phyloP scores from a whole-genome alignment of 1,140 invertebrate genomes.

The Scaptodrosophila lebanonensis region DNA sequence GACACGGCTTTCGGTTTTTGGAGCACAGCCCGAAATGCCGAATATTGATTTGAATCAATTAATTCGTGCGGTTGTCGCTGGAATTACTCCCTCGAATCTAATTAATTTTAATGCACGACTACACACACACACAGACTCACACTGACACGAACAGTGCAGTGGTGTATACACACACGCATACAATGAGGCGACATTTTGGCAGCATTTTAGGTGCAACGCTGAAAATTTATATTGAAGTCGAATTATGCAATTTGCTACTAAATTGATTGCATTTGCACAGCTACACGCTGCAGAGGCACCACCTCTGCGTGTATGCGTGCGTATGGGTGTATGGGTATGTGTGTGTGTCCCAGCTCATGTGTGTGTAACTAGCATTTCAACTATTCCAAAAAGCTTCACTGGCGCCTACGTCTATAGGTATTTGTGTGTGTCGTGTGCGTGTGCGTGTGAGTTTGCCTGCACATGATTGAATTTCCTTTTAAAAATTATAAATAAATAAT shows the following conservation, averaged over 20 bases:
- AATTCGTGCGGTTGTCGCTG: conserved; percentile 76
- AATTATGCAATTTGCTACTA: conserved; percentile 75
- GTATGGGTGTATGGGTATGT: too few species aligned
- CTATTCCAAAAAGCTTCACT: too few species aligned
- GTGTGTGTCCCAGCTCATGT: too few species aligned
- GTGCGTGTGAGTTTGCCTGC: too few species aligned
- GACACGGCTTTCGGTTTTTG: conserved; percentile 37
- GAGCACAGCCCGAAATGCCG: conserved; percentile 59
- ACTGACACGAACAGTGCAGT: conserved; percentile 5
- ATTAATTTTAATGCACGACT: conserved; percentile 77
- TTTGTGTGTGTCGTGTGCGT: too few species aligned
- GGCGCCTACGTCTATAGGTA: too few species aligned
- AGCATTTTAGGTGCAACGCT: conserved; percentile 64
- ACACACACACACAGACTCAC: conserved; percentile 41
- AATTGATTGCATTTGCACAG: conserved; percentile 74
- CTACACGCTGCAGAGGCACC: too few species aligned
- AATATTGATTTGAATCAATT: conserved; percentile 78
- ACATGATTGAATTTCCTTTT: conserved; percentile 41
- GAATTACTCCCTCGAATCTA: conserved; percentile 77
- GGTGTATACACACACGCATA: conserved; percentile 2
- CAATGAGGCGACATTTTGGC: conserved; percentile 60
- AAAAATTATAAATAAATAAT: conserved; percentile 48
- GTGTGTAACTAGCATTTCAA: too few species aligned
- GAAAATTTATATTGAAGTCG: conserved; percentile 72
- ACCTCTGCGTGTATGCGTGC: too few species aligned